Base-by-base conservation (phyloP, 2,113 vertebrate genomes). In the Tonatia bakeri region DNA sequence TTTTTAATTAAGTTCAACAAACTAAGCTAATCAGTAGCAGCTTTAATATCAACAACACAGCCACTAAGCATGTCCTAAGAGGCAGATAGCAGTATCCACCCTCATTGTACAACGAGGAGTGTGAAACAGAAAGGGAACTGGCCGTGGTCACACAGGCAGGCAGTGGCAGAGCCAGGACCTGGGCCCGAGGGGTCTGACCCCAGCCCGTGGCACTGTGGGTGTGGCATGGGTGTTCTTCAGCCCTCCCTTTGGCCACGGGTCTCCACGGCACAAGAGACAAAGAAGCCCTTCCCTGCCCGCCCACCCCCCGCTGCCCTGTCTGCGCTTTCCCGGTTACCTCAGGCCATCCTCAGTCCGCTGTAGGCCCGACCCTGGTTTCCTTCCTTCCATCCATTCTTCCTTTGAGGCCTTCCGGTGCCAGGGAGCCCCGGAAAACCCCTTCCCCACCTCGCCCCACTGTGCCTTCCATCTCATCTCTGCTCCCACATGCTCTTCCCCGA, bases 211-310 rank as follows among this genome's bases (percentile, higher is more conserved):
- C 15, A 3, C 73, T n/a, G 14, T 20, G 56, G 69, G 47, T 22
- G 28, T 7, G 6, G 17, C 0, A 0, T 26, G 12, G 52, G 45
- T 1, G 6, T 64, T 47, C 56, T 40, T 4, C 22, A 7, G 24
- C 33, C 52, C 16, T 9, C 7, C 73, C 26, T 17, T 24, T 75
- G 31, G 56, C 26, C 0, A 0, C 2, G 0, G 13, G 50, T 45
- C n/a, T 45, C 26, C 11, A 9, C 3, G 1, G 22, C 28, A 2
- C 40, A 28, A 76, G 40, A 20, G 67, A 28, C 6, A 24, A 33
- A 28, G 38, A 59, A 50, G 16, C 20, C 50, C 33, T 36, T 40
- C 69, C 76, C 22, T 45, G 16, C 40, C 77, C 1, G 0, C 31
- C 38, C n/a, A n/a, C n/a, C 33, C 14, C 28, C 65, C 4, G 3